Conservation (phyloP, 2,113 vertebrate genomes). For the Corythoichthys intestinalis region DNA sequence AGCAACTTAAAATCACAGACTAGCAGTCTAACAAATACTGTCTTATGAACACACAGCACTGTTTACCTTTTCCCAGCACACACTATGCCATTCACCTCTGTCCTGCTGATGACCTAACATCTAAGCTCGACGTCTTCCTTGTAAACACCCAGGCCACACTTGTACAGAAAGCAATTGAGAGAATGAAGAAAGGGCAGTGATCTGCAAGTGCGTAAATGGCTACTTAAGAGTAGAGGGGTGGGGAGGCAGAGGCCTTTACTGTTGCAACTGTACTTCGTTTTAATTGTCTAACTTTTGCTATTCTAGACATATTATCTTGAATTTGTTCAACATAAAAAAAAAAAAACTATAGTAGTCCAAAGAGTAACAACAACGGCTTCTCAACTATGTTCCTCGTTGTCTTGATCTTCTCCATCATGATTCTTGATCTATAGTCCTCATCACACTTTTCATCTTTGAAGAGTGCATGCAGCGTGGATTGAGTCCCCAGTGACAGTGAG, state of each 20-base stretch:
- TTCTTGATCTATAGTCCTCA: neutral
- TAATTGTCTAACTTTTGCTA: conserved; percentile 14
- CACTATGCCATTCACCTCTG: conserved; percentile 52
- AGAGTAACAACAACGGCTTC: conserved; percentile 58
- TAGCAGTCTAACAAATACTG: conserved; percentile 27
- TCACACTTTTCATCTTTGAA: neutral
- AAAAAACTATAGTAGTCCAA: conserved; percentile 26
- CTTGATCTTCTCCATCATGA: conserved; percentile 25
- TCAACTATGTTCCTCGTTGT: conserved; percentile 34
- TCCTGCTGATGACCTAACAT: conserved; percentile 62
- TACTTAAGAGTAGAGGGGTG: conserved; percentile 9
- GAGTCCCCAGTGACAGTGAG: too few species aligned
- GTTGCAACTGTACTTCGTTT: conserved; percentile 18
- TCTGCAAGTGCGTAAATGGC: conserved; percentile 11
- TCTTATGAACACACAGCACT: conserved; percentile 35
- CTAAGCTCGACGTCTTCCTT: conserved; percentile 45
- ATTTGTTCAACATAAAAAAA: conserved; percentile 25
- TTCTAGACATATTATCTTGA: conserved; percentile 20
- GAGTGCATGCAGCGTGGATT: too few species aligned
- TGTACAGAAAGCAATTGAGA: conserved; percentile 54
- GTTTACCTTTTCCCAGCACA: conserved; percentile 50
- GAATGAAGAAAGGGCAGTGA: conserved; percentile 14
- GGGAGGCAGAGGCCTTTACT: conserved; percentile 2
- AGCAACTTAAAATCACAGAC: conserved; percentile 18
- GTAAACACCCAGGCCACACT: conserved; percentile 36